Evolutionary conservation across 2,888 invertebrate species (phyloP), one percentile per base, ranked within the genome.

Genomic region (Macaria notata): DNA sequence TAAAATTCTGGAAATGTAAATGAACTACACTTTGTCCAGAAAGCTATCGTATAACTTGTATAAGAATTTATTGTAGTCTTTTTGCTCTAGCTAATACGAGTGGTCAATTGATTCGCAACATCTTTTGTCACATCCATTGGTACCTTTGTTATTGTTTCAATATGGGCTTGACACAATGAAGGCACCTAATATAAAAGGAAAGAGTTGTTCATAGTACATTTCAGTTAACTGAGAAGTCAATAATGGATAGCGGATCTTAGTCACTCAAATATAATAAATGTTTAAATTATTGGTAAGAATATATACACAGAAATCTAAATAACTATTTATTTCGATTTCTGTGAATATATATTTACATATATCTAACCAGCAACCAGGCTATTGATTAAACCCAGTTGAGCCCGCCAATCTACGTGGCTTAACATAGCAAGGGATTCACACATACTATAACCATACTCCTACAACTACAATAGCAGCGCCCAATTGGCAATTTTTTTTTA

Each of bases 161-260:
- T 75, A 81, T 86, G 76, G 63, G 84, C 87, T 88, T 87, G 85
- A 71, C 72, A 75, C 70, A 71, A 76, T 75, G 69, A 77, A 59
- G 70, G 65, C 62, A 69, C 72, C 61, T 79, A 79, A 84, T 86
- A 87, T 86, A 88, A 83, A 88, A 82, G 77, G 75, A 67, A 68
- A 69, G 54, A 65, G 47, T 70, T 65, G 73, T 76, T 73, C 68
- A 67, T 68, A 65, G 66, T 62, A 69, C 19, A 2, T 19, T 62
- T 71, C 76, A 82, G 79, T 82, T 68, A 68, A 71, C 73, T 71
- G 64, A 65, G 62, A 65, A 71, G 64, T 69, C 69, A 71, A 68
- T 64, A 52, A 71, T 64, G 64, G 66, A 53, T 57, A 67, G 56
- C 56, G 60, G 54, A 38, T 61, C 62, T 59, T 57, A 68, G 63